phyloP scores from a whole-genome alignment of 2,797 vertebrate species.

The Sebastes nivosus region DNA sequence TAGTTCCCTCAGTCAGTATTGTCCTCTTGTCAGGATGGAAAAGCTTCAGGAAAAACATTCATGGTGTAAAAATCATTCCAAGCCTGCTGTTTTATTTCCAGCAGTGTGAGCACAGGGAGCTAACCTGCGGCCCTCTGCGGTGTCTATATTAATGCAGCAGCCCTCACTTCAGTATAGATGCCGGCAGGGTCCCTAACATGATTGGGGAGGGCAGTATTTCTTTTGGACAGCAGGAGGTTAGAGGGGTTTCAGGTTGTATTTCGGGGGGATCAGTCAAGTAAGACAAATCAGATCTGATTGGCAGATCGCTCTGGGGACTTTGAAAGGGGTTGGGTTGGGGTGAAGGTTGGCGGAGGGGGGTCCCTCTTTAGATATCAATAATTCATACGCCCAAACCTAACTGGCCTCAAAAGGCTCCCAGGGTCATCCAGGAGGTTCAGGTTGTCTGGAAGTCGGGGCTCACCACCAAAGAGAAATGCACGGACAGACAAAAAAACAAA shows the following conservation, averaged over 20 bases:
- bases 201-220: constrained; percentile 8
- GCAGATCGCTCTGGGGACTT: constrained; percentile 76
- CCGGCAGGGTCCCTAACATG: constrained; percentile 32
- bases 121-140: constrained; percentile 6
- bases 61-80: neutral
- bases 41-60: neutral
- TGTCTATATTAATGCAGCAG: constrained; percentile 62
- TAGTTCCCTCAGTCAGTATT: neutral
- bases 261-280: constrained; percentile 80
- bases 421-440: constrained; percentile 40
- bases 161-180: constrained; percentile 35
- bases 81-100: neutral
- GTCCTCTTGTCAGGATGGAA: neutral
- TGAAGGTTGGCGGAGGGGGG: constrained; percentile 67
- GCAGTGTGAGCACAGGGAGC: constrained; percentile 1
- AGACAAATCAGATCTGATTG: constrained; percentile 84
- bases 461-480: neutral
- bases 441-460: constrained; percentile 37
- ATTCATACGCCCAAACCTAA: constrained; percentile 71
- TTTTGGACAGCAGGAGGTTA: constrained; percentile 33
- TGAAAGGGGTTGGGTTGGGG: constrained; percentile 55
- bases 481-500: neutral
- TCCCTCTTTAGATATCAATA: constrained; percentile 86
- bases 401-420: constrained; percentile 35
- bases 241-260: constrained; percentile 39